Conservation (phyloP, 2,113 vertebrate species). For the Lota lota region DNA sequence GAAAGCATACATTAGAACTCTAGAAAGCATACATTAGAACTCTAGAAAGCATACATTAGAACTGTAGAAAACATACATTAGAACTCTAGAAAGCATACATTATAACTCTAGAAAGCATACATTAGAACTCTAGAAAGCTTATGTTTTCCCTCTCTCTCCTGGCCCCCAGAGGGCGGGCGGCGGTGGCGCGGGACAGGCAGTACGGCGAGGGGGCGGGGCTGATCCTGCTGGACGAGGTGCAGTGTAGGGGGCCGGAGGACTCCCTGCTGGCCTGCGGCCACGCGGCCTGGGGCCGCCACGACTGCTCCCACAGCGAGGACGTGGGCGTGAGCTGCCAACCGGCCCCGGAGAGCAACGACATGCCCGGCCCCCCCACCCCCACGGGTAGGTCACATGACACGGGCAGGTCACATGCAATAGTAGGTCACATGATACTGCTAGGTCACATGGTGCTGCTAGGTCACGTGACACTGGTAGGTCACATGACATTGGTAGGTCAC, state of each 20-base stretch:
- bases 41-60: no score
- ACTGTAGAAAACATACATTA: no score
- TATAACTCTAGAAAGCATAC: no score
- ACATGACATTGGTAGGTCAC: no score
- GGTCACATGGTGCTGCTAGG: no score
- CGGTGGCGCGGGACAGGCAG: slow-evolving; percentile 39
- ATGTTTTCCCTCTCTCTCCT: background rate
- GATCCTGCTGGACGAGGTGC: slow-evolving; percentile 84
- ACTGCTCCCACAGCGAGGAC: slow-evolving; percentile 85
- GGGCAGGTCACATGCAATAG: no score
- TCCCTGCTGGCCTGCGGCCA: slow-evolving; percentile 76
- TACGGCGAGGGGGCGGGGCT: slow-evolving; percentile 74
- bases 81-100: no score
- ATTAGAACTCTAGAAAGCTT: no score
- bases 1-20: no score
- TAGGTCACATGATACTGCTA: no score
- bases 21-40: no score
- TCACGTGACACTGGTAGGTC: no score
- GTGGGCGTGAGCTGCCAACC: slow-evolving; percentile 74
- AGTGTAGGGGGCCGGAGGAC: slow-evolving; percentile 74
- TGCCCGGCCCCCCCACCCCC: slow-evolving; percentile 13
- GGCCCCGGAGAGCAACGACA: slow-evolving; percentile 23
- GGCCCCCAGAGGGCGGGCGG: slow-evolving; percentile 54
- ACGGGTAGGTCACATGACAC: slow-evolving; percentile 35
- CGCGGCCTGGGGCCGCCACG: slow-evolving; percentile 80